A percentile compares a stretch with the other conserved stretches of the same genome.
These are phyloP conservation scores for Pogonognathellus flavescens DNA, from an alignment of 1,140 invertebrate species.

Conservation along the genomic window DNA sequence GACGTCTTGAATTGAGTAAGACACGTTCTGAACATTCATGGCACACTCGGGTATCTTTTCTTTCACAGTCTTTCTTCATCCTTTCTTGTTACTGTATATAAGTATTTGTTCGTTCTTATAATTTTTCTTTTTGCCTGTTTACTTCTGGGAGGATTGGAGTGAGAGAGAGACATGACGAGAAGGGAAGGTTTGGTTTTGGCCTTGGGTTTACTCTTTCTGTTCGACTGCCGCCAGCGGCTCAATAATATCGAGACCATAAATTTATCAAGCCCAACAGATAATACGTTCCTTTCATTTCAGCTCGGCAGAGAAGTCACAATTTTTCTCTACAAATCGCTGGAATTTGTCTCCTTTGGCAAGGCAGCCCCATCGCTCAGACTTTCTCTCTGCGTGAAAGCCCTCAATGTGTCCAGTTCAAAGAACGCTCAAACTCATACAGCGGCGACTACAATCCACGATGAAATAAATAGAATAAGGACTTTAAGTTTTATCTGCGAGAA, in stretches of 20 bases:
- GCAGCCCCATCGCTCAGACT: constrained; percentile 30
- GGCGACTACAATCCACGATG: not conserved
- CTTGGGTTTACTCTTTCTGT: constrained; percentile 24
- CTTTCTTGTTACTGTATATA: no score
- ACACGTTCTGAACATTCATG: no score
- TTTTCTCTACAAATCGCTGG: constrained; percentile 46
- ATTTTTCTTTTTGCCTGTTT: constrained; percentile 10
- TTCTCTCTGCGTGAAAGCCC: not conserved
- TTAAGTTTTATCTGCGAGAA: not conserved
- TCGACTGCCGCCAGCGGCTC: constrained; percentile 44
- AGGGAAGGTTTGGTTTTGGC: constrained; percentile 26
- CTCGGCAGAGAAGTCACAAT: constrained; percentile 56
- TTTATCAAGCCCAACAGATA: constrained; percentile 62
- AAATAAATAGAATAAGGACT: constrained; percentile 38
- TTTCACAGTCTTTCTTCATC: no score
- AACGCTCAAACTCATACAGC: not conserved
- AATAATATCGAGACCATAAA: constrained; percentile 64
- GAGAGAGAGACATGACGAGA: not conserved
- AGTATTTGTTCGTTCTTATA: not conserved
- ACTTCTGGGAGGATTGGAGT: not conserved
- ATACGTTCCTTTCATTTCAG: constrained; percentile 56
- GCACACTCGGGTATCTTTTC: no score
- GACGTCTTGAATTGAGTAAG: no score
- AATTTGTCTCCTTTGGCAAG: constrained; percentile 39
- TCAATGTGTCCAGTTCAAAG: constrained; percentile 1